Conservation (phyloP, 2,113 vertebrate genomes). For the Pipra filicauda region DNA sequence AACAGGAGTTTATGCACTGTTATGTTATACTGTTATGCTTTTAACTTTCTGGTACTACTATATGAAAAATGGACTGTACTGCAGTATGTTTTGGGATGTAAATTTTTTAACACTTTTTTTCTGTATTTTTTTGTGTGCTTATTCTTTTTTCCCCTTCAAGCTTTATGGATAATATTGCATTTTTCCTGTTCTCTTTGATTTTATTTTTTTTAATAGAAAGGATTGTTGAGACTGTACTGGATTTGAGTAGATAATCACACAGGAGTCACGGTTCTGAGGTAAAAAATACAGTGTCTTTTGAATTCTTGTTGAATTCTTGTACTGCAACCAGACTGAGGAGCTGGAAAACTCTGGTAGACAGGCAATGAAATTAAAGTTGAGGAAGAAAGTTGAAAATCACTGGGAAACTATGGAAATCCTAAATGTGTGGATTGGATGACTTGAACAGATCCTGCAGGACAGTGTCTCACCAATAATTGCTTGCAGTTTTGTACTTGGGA, state of each 20-base stretch:
- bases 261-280: not conserved
- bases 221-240: not conserved
- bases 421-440: not conserved
- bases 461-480: not conserved
- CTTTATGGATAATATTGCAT: not conserved
- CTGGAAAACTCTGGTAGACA: not conserved
- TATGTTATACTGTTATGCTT: not conserved
- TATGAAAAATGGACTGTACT: not conserved
- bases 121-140: not conserved
- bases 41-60: not conserved
- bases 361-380: not conserved
- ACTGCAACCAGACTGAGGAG: not conserved
- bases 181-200: not conserved
- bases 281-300: not conserved
- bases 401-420: not conserved
- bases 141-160: not conserved
- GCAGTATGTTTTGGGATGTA: not conserved
- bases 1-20: not conserved
- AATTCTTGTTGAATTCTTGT: not conserved
- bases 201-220: too few relatives aligned
- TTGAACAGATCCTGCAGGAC: not conserved
- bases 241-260: not conserved
- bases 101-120: not conserved
- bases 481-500: not conserved
- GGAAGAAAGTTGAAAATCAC: not conserved